These are phyloP conservation scores for Acronicta leporina DNA, from an alignment of 2,888 invertebrate species.

Conservation along the genomic window DNA sequence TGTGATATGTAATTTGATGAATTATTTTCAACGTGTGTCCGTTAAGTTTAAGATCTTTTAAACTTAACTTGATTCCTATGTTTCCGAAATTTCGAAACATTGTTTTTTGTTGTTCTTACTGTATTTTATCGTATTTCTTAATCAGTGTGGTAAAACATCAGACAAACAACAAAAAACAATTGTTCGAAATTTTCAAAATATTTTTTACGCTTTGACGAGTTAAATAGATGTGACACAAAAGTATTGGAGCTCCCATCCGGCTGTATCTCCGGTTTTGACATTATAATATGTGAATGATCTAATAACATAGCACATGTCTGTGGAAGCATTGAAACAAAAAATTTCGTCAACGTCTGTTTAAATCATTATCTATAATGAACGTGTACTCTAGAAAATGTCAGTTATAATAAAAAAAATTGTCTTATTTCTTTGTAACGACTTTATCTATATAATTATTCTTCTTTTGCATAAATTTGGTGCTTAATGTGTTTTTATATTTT, in stretches of 20 bases:
- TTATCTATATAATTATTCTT: background rate
- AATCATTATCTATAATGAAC: conserved; percentile 57
- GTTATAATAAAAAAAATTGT: background rate
- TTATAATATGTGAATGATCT: conserved; percentile 74
- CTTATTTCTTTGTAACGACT: background rate
- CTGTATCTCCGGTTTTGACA: conserved; percentile 70
- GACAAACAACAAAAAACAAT: background rate
- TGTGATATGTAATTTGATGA: conserved; percentile 45
- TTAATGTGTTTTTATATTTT: too few species aligned
- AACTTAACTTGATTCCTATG: too few species aligned
- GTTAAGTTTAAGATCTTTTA: conserved; percentile 29
- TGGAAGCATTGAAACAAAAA: conserved; percentile 61
- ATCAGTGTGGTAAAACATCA: background rate
- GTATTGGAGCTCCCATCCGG: conserved; percentile 65
- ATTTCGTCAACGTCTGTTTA: conserved; percentile 61
- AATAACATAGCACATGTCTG: conserved; percentile 69
- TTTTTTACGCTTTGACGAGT: conserved; percentile 6
- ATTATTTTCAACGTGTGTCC: conserved; percentile 45
- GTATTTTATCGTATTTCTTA: background rate
- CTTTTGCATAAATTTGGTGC: background rate
- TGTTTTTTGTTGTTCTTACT: background rate
- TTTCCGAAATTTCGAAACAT: too few species aligned
- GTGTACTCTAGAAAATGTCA: conserved; percentile 14
- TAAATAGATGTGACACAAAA: conserved; percentile 48
- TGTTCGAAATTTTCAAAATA: conserved; percentile 5